phyloP scores from a whole-genome alignment of 2,113 vertebrate species.

The Lates calcarifer region DNA sequence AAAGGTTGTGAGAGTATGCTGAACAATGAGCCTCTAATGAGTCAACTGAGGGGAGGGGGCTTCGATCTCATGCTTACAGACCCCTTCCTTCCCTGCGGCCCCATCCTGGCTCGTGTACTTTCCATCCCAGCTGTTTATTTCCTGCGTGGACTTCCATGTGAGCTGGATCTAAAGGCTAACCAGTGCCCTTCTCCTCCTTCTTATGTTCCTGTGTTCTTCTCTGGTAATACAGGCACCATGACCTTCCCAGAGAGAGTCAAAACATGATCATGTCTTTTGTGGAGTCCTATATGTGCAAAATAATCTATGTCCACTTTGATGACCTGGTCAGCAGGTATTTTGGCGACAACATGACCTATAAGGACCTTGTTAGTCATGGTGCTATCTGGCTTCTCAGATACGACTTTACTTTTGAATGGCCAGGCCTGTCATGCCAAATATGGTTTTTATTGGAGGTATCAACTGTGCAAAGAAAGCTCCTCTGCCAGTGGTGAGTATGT shows the following conservation, averaged over 20 bases:
- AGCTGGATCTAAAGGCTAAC: slow-evolving; percentile 77
- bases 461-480: slow-evolving; percentile 80
- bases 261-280: slow-evolving; percentile 77
- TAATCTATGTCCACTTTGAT: slow-evolving; percentile 65
- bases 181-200: slow-evolving; percentile 87
- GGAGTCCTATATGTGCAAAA: slow-evolving; percentile 59
- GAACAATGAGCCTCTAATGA: slow-evolving; percentile 78
- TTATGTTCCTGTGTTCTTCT: slow-evolving; percentile 80
- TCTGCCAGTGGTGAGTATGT: slow-evolving; percentile 82
- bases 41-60: slow-evolving; percentile 70
- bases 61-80: slow-evolving; percentile 89
- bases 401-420: slow-evolving; percentile 90
- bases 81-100: slow-evolving; percentile 87
- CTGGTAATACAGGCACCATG: slow-evolving; percentile 81
- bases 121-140: slow-evolving; percentile 89
- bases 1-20: slow-evolving; percentile 80
- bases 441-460: slow-evolving; percentile 86
- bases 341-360: slow-evolving; percentile 72
- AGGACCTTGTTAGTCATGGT: slow-evolving; percentile 80
- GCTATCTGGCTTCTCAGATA: slow-evolving; percentile 88
- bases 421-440: slow-evolving; percentile 89
- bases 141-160: slow-evolving; percentile 82
- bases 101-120: slow-evolving; percentile 85
- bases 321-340: slow-evolving; percentile 81
- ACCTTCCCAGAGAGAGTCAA: slow-evolving; percentile 84